Evolutionary conservation across 2,797 vertebrate genomes (phyloP).

Genomic region (Salarias fasciatus): DNA sequence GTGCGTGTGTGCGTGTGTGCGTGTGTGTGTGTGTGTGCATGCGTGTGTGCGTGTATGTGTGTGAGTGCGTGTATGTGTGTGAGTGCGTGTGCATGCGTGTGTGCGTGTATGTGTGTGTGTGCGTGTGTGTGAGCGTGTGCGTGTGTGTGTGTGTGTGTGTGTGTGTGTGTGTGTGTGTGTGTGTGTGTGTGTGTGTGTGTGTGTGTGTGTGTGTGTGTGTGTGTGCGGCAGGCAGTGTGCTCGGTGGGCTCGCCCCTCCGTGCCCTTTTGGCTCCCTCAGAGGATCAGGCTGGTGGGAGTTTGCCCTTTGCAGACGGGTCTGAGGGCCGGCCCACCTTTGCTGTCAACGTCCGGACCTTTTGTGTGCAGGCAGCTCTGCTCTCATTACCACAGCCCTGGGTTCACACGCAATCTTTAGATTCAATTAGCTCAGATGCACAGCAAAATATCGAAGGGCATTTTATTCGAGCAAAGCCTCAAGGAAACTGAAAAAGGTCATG

Average conservation of each 20-base stretch:
- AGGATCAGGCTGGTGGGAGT: slow-evolving; percentile 55
- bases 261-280: slow-evolving; percentile 69
- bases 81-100: too few species aligned
- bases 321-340: slow-evolving; percentile 68
- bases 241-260: slow-evolving; percentile 17
- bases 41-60: too few species aligned
- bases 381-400: slow-evolving; percentile 75
- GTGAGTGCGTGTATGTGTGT: too few species aligned
- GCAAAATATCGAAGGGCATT: slow-evolving; percentile 80
- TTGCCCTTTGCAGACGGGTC: slow-evolving; percentile 74
- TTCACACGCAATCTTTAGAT: slow-evolving; percentile 78
- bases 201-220: not conserved
- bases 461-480: slow-evolving; percentile 72
- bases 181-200: slow-evolving; percentile 1
- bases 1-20: too few species aligned
- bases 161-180: not conserved
- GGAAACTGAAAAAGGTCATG: slow-evolving; percentile 80
- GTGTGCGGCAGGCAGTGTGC: too few species aligned
- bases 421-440: slow-evolving; percentile 79
- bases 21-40: too few species aligned
- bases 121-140: too few species aligned
- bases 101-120: too few species aligned
- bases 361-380: slow-evolving; percentile 66
- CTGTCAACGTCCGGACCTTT: slow-evolving; percentile 78
- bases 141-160: too few species aligned